Percentiles rank a stretch among this genome's conserved stretches.
Evolutionary conservation across 2,888 invertebrate species (phyloP).

Genomic region (Uloborus plumipes): DNA sequence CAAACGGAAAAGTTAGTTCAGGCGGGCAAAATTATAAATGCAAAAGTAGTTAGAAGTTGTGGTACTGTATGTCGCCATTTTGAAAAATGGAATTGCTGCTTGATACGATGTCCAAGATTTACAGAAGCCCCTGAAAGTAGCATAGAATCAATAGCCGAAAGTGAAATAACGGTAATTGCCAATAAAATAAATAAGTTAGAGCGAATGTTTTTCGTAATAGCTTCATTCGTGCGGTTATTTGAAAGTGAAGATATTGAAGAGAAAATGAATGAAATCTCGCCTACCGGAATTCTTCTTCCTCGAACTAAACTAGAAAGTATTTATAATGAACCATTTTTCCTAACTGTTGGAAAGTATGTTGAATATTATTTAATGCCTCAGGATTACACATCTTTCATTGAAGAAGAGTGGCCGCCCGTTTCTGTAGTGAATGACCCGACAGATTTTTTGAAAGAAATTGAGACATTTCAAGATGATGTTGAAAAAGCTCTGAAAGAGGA

Average conservation of each 20-base stretch:
- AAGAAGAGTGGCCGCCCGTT: conserved; percentile 52
- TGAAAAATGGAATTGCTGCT: conserved; percentile 23
- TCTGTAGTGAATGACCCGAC: conserved; percentile 25
- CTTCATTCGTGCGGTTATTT: conserved; percentile 33
- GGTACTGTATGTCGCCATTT: conserved; percentile 13
- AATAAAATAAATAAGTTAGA: conserved; percentile 29
- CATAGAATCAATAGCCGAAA: not conserved
- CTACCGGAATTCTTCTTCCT: conserved; percentile 29
- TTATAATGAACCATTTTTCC: conserved; percentile 32
- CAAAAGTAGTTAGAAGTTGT: conserved; percentile 22
- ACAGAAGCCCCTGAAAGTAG: not conserved
- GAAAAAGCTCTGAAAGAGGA: conserved; percentile 12
- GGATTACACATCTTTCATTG: conserved; percentile 29
- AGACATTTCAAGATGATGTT: conserved; percentile 19
- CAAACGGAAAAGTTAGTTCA: not conserved
- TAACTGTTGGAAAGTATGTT: conserved; percentile 18
- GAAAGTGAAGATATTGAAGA: conserved; percentile 15
- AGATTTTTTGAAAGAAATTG: conserved; percentile 30
- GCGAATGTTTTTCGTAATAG: conserved; percentile 30
- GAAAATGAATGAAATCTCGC: conserved; percentile 37
- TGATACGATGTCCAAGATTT: conserved; percentile 20
- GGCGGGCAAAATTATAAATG: not conserved
- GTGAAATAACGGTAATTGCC: conserved; percentile 4
- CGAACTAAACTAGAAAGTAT: conserved; percentile 15
- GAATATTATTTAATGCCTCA: not conserved